A percentile compares a stretch with the other conserved stretches of the same genome.
Conservation (phyloP, 2,888 invertebrate genomes). For the Meghimatium bilineatum region DNA sequence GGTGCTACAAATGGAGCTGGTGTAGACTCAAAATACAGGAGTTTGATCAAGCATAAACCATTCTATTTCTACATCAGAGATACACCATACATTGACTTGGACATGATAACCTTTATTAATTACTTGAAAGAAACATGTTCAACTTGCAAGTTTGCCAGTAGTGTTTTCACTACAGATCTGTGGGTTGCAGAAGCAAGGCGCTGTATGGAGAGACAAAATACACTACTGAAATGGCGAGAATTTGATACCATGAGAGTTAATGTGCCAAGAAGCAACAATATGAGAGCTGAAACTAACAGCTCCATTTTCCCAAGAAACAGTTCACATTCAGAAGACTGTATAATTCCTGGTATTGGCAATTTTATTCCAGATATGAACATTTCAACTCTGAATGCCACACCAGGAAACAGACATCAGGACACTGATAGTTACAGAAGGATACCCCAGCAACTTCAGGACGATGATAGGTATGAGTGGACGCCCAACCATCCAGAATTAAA, state of each 20-base stretch:
- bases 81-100: slow-evolving; percentile 6
- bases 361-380: neutral
- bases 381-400: neutral
- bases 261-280: neutral
- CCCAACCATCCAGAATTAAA: too few species aligned
- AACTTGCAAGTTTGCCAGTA: neutral
- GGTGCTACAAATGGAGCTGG: neutral
- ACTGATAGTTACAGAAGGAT: too few species aligned
- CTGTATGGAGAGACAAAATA: neutral
- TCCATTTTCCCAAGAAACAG: neutral
- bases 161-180: neutral
- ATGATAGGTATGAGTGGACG: neutral
- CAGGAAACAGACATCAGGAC: neutral
- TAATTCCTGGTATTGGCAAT: neutral
- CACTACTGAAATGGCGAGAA: neutral
- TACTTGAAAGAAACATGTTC: neutral
- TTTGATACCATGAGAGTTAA: neutral
- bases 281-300: neutral
- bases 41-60: slow-evolving; percentile 8
- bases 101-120: neutral
- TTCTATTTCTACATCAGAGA: slow-evolving; percentile 4
- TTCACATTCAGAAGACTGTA: neutral
- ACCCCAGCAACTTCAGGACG: neutral
- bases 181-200: slow-evolving; percentile 19
- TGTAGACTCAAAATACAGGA: slow-evolving; percentile 8